phyloP scores from a whole-genome alignment of 2,888 invertebrate species.

The Apeira syringaria region DNA sequence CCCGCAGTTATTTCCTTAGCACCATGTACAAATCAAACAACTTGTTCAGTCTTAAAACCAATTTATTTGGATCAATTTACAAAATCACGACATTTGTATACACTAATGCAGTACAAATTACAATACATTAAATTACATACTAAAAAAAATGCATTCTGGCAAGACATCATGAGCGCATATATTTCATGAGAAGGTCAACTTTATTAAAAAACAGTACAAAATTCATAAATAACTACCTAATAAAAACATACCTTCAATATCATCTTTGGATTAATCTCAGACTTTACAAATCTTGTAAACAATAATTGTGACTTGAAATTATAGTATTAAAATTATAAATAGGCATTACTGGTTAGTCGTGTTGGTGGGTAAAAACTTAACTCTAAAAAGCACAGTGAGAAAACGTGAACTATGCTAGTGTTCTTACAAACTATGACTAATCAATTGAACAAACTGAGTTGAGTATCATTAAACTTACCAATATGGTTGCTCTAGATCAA shows the following conservation, averaged over 20 bases:
- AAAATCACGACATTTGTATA: constrained; percentile 56
- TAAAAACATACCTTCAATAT: constrained; percentile 28
- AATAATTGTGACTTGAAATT: constrained; percentile 31
- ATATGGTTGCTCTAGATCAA: too few species aligned
- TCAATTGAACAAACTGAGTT: constrained; percentile 17
- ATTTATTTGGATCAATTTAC: constrained; percentile 66
- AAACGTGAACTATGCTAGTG: constrained; percentile 22
- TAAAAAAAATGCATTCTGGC: constrained; percentile 52
- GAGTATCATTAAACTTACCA: constrained; percentile 28
- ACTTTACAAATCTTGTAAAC: constrained; percentile 53
- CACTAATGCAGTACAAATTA: constrained; percentile 45
- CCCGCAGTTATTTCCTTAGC: too few species aligned
- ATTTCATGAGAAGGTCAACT: too few species aligned
- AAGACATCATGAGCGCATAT: constrained; percentile 36
- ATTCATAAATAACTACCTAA: constrained; percentile 42
- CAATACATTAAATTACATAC: constrained; percentile 47
- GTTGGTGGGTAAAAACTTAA: constrained; percentile 25
- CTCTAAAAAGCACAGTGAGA: constrained; percentile 27
- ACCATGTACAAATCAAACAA: constrained; percentile 10
- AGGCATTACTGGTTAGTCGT: constrained; percentile 14
- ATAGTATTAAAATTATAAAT: too few species aligned
- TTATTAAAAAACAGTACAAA: constrained; percentile 26
- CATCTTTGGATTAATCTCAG: constrained; percentile 58
- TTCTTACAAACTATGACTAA: constrained; percentile 31
- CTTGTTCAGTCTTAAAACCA: constrained; percentile 55